phyloP scores from a whole-genome alignment of 35 echinoderm and acorn worm genomes.

The Lytechinus variegatus region DNA sequence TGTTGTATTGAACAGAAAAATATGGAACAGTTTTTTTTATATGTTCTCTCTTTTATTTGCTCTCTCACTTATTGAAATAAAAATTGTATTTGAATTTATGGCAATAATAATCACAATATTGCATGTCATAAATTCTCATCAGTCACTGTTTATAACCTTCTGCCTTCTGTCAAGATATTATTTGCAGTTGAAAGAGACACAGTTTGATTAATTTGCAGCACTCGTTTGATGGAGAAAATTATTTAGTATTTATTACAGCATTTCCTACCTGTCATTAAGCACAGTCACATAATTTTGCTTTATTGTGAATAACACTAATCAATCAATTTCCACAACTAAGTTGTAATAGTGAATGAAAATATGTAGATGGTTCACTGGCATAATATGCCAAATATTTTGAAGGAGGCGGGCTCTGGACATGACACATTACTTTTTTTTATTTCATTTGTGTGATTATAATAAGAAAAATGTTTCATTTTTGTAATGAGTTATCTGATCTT shows the following conservation, averaged over 20 bases:
- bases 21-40: not conserved
- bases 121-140: not conserved
- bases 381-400: too few relatives aligned
- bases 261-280: not conserved
- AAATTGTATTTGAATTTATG: not conserved
- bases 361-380: too few relatives aligned
- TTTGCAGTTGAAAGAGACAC: not conserved
- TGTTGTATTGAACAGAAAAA: too few relatives aligned
- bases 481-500: too few relatives aligned
- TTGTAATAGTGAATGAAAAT: too few relatives aligned
- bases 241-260: not conserved
- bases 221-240: not conserved
- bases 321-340: too few relatives aligned
- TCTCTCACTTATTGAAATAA: not conserved
- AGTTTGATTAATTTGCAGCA: not conserved
- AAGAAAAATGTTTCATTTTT: too few relatives aligned
- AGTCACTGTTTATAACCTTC: not conserved
- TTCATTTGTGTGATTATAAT: too few relatives aligned
- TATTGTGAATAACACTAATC: too few relatives aligned
- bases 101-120: not conserved
- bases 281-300: too few relatives aligned
- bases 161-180: not conserved
- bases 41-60: not conserved
- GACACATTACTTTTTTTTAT: too few relatives aligned
- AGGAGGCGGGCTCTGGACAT: too few relatives aligned